phyloP scores from a whole-genome alignment of 2,113 vertebrate genomes.

The Perca schrenkii region DNA sequence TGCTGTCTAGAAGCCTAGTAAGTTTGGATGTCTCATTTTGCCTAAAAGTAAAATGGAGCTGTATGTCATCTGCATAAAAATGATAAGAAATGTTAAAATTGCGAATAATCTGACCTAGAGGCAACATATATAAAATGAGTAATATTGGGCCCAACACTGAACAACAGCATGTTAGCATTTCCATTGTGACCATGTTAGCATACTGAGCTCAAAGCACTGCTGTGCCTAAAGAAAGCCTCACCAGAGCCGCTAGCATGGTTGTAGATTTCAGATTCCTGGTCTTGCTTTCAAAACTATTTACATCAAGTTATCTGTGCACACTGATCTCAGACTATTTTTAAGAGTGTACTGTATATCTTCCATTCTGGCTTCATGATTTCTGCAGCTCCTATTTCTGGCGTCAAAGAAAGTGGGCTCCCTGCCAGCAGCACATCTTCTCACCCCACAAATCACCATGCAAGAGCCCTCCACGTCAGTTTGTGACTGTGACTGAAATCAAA shows the following conservation, averaged over 20 bases:
- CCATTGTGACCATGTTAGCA: not conserved
- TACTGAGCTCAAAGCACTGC: not conserved
- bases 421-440: conserved; percentile 17
- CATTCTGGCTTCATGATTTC: conserved; percentile 2
- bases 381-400: conserved; percentile 18
- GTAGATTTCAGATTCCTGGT: not conserved
- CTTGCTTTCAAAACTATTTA: not conserved
- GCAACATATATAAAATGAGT: too few species aligned
- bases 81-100: too few species aligned
- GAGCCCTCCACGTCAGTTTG: not conserved
- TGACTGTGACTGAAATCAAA: not conserved
- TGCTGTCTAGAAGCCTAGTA: too few species aligned
- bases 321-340: not conserved
- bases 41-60: too few species aligned
- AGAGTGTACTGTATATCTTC: not conserved
- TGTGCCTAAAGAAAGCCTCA: too few species aligned
- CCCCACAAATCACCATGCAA: not conserved
- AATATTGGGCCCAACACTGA: too few species aligned
- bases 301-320: not conserved
- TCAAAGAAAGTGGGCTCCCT: conserved; percentile 15
- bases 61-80: too few species aligned
- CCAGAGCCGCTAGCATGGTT: not conserved
- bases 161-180: not conserved
- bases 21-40: too few species aligned
- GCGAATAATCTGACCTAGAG: too few species aligned